Evolutionary conservation across 2,888 invertebrate genomes (phyloP), one percentile per base, ranked within the genome.

Genomic region (Lasioglossum pauxillum): DNA sequence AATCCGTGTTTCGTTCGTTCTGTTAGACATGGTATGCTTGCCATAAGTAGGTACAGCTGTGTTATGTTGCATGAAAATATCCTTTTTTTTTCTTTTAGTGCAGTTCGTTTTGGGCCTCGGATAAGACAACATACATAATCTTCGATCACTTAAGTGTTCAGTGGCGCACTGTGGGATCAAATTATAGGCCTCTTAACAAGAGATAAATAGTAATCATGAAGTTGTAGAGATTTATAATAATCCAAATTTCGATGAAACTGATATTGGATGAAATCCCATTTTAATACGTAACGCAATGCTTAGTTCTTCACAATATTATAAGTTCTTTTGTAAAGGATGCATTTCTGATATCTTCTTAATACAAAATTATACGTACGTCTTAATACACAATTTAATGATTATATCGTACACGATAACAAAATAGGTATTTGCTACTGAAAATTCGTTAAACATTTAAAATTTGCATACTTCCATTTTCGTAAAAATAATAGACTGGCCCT

Each of bases 161-260:
- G 41, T 80, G 89, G 82, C 88, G 89, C 90, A 87, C 83, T 87
- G 87, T 89, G 85, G 81, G 82, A 88, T 91, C 87, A 84, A 93
- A 91, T 90, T 83, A 90, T 92, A 90, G 90, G 89, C 90, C 87
- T 91, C 87, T 89, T 91, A 91, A 90, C 83, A 86, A 90, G 88
- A 89, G 88, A 89, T 91, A 89, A 85, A 86, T 89, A 89, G 88
- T 90, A 89, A 88, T 90, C 73, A 71, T 83, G 67, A 84, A 88
- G 86, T 82, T 86, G 78, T 74, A 88, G 89, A 90, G 86, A 86
- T 89, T 89, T 80, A 87, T 87, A 85, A 86, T 88, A 82, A 87
- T 88, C 84, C 77, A 75, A 80, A 38, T 77, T 41, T 38, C 14
- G 41, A 73, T 41, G n/a, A 31, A 79, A 67, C 23, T n/a, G 69